Conservation (phyloP, 2,113 vertebrate genomes). For the Peromyscus maniculatus region DNA sequence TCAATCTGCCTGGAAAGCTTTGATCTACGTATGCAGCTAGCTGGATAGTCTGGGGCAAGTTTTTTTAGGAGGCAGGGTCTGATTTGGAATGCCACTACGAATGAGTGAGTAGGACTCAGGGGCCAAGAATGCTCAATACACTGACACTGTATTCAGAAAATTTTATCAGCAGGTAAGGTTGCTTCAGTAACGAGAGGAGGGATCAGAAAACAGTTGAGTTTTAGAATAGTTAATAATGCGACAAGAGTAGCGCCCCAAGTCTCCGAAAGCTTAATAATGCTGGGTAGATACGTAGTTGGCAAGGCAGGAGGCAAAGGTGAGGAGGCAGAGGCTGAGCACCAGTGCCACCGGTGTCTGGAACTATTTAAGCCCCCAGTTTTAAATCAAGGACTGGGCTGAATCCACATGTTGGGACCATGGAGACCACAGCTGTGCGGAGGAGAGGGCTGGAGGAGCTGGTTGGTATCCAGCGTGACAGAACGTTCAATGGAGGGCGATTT, state of each 20-base stretch:
- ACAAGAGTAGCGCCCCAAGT: background rate
- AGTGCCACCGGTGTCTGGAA: background rate
- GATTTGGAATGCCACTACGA: background rate
- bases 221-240: background rate
- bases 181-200: background rate
- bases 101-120: background rate
- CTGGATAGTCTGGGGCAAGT: background rate
- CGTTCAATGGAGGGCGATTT: background rate
- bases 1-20: background rate
- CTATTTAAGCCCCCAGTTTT: background rate
- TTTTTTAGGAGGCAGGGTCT: background rate
- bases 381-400: background rate
- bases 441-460: background rate
- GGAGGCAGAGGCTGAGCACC: background rate
- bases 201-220: background rate
- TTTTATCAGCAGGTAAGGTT: constrained; percentile 2
- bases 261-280: background rate
- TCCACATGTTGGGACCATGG: background rate
- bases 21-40: too few relatives aligned
- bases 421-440: background rate
- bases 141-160: background rate
- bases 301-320: background rate
- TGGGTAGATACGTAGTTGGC: background rate
- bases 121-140: background rate
- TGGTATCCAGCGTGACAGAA: background rate